Percentiles rank a stretch among this genome's conserved stretches.
phyloP scores from a whole-genome alignment of 2,888 invertebrate species.

The Zeuzera pyrina region DNA sequence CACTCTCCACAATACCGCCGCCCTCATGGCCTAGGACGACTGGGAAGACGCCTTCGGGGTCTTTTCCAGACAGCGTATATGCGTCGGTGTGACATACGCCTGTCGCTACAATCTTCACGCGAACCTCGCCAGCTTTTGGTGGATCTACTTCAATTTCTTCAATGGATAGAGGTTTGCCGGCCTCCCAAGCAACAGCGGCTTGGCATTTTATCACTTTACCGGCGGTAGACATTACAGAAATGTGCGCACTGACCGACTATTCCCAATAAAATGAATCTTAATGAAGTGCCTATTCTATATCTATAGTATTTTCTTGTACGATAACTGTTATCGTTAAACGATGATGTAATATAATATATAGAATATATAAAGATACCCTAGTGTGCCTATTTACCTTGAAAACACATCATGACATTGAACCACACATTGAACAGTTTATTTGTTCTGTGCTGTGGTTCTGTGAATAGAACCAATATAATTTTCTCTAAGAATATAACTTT shows the following conservation, averaged over 20 bases:
- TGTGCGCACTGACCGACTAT: conserved; percentile 15
- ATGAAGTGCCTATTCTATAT: no score
- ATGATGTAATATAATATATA: no score
- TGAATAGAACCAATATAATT: no score
- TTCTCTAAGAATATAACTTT: no score
- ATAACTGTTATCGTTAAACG: no score
- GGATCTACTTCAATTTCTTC: conserved; percentile 96
- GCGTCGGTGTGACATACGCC: conserved; percentile 95
- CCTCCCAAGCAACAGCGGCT: conserved; percentile 98
- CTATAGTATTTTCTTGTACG: no score
- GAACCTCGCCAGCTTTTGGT: conserved; percentile 94
- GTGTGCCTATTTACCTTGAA: no score
- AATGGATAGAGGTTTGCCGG: conserved; percentile 88
- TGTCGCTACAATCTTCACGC: conserved; percentile 84
- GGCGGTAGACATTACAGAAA: conserved; percentile 51
- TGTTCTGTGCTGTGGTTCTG: no score
- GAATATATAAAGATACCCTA: no score
- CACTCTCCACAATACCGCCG: conserved; percentile 95
- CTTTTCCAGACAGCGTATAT: conserved; percentile 89
- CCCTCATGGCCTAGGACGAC: conserved; percentile 97
- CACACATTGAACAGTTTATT: no score
- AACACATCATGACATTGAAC: no score
- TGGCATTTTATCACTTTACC: conserved; percentile 88
- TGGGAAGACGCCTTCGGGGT: conserved; percentile 94
- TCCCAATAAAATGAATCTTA: conserved; percentile 27